phyloP scores from a whole-genome alignment of 92 coral and sea anemone species.

The Palythoa grandis region DNA sequence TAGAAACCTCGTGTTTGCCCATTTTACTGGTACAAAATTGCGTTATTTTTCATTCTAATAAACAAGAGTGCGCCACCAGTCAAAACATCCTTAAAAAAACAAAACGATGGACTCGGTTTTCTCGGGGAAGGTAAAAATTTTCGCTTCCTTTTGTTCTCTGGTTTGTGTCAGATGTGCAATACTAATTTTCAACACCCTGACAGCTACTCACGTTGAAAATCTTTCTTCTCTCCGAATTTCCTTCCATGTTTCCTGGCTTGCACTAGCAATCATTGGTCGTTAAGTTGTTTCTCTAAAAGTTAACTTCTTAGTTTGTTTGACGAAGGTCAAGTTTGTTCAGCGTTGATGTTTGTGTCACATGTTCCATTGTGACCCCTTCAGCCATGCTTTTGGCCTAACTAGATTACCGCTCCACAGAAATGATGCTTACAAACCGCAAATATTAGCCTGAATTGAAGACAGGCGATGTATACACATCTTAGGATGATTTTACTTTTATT shows the following conservation, averaged over 20 bases:
- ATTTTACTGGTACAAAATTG: neutral
- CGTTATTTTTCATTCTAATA: conserved; percentile 16
- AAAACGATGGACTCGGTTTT: conserved; percentile 3
- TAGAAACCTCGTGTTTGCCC: neutral
- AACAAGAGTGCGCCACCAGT: conserved; percentile 15
- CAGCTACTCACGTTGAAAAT: neutral
- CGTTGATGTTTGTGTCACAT: conserved; percentile 47
- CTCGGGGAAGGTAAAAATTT: conserved; percentile 9
- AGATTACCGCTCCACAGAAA: conserved; percentile 51
- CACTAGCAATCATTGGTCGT: conserved; percentile 45
- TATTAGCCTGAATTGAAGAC: conserved; percentile 19
- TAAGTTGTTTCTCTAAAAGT: conserved; percentile 48
- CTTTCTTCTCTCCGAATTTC: conserved; percentile 10
- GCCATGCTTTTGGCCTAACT: conserved; percentile 37
- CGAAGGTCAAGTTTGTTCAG: conserved; percentile 50
- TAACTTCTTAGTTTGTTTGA: conserved; percentile 51
- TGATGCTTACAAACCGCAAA: conserved; percentile 42
- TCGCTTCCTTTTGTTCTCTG: conserved; percentile 20
- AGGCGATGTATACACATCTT: conserved; percentile 31
- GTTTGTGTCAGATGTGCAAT: conserved; percentile 16
- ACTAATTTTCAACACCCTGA: conserved; percentile 27
- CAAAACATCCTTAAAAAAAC: neutral
- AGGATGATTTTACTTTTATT: conserved; percentile 11
- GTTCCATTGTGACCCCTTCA: conserved; percentile 39
- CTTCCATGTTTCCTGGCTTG: conserved; percentile 43